phyloP scores from a whole-genome alignment of 64 coral and sea anemone genomes.

The Anthopleura sola region DNA sequence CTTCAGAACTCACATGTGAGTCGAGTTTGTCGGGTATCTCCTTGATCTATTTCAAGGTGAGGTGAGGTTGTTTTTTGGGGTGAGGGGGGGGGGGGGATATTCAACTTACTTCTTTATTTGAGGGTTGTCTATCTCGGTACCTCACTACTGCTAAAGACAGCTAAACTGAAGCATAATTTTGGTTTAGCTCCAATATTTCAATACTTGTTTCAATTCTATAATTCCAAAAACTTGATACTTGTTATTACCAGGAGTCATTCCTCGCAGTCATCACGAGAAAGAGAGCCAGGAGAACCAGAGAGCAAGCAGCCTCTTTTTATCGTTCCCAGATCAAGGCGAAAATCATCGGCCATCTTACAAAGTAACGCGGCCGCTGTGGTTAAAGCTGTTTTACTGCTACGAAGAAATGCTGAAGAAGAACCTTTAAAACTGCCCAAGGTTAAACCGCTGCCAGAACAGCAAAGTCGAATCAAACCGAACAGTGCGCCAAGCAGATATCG shows the following conservation, averaged over 20 bases:
- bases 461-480: constrained; percentile 15
- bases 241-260: not conserved
- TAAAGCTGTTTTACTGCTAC: constrained; percentile 75
- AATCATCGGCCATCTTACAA: constrained; percentile 74
- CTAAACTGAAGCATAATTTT: too few relatives aligned
- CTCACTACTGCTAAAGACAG: too few relatives aligned
- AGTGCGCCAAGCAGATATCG: constrained; percentile 23
- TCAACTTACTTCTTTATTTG: too few relatives aligned
- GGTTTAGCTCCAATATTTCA: too few relatives aligned
- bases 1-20: too few relatives aligned
- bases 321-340: constrained; percentile 56
- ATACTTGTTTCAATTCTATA: too few relatives aligned
- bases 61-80: too few relatives aligned
- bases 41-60: too few relatives aligned
- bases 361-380: constrained; percentile 71
- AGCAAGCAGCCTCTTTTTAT: constrained; percentile 56
- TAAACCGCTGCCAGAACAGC: not conserved
- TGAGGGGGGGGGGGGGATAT: too few relatives aligned
- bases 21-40: too few relatives aligned
- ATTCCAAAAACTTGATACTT: too few relatives aligned
- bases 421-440: not conserved
- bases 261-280: not conserved
- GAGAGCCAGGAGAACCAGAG: constrained; percentile 60
- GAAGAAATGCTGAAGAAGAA: constrained; percentile 25
- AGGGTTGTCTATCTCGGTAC: too few relatives aligned